Conservation (phyloP, 2,888 invertebrate species). For the Athalia rosae region DNA sequence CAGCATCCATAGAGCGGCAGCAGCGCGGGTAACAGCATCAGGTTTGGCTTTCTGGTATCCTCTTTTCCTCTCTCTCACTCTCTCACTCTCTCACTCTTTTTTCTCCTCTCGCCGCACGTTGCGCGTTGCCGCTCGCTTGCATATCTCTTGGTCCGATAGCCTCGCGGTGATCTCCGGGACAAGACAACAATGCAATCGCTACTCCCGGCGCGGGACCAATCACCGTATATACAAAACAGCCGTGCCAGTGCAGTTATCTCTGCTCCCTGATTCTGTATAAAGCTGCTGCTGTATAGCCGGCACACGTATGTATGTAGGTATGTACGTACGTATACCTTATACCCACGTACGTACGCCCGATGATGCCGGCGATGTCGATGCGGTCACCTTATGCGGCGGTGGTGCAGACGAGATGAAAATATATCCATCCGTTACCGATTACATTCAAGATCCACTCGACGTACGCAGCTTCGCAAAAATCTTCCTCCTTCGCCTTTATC, state of each 20-base stretch:
- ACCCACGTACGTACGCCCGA: no score
- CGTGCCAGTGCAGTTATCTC: conserved; percentile 22
- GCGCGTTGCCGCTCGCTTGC: conserved; percentile 17
- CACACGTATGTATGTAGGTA: no score
- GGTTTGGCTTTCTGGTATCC: background rate
- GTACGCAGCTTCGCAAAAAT: conserved; percentile 11
- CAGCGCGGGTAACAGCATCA: background rate
- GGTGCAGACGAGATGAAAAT: conserved; percentile 40
- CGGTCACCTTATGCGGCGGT: no score
- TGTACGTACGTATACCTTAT: no score
- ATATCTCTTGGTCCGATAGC: conserved; percentile 71
- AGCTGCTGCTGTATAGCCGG: no score
- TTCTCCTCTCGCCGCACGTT: conserved; percentile 48
- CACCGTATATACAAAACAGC: conserved; percentile 60
- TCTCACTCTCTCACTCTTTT: conserved; percentile 44
- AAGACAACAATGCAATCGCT: conserved; percentile 73
- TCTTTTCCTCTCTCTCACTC: conserved; percentile 17
- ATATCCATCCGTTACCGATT: conserved; percentile 37
- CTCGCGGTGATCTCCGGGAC: conserved; percentile 72
- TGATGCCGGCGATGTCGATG: no score
- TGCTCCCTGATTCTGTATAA: no score
- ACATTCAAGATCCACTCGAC: conserved; percentile 22
- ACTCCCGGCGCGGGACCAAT: conserved; percentile 50
- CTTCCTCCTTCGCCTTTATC: background rate
- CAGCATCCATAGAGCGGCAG: background rate